Base-by-base conservation (phyloP, 2,888 invertebrate genomes). In the Pristionchus entomophagus region DNA sequence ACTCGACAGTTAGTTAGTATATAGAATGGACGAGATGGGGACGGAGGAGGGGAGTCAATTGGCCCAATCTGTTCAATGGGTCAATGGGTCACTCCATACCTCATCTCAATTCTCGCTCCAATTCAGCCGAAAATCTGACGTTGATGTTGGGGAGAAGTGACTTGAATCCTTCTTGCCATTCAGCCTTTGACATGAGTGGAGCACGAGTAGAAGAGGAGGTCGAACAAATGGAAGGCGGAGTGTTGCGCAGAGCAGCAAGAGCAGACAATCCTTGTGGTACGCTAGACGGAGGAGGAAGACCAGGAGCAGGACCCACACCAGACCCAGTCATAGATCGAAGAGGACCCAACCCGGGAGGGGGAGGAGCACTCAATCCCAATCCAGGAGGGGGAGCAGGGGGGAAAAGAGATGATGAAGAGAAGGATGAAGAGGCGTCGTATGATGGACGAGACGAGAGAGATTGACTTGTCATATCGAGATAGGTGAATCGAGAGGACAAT, bases 91-190 rank as follows among this genome's bases (percentile, higher is more conserved):
- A n/a, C n/a, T 51, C 29, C 65, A 62, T 45, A 14, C 8, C 8
- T 45, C 84, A 45, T 51, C 29, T 45, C 62, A 49, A 26, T 83
- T 65, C 77, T 53, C 81, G 12, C 53, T 88, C 89, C 65, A 86
- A 69, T 62, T 87, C 88, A 14, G 88, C 88, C 83, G 90, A 89
- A 77, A 92, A 92, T 22, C 91, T 88, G 6, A 92, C 91, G 85
- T 92, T 92, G 49, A 92, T 92, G 80, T 92, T 92, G 19, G 92
- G 92, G n/a, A 92, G 86, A 29, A 92, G 85, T 6, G 92, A 91
- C 86, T 91, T 90, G 86, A 91, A 86, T 19, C 89, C 89, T 49
- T 90, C 89, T 85, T 91, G 90, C 89, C 89, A 90, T 53, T 91
- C 91, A 22, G 85, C 73, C 78, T 87, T 86, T 32, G 86, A 81